These are phyloP conservation scores for Drosophila arizonae DNA, from an alignment of 1,140 invertebrate species.

Conservation along the genomic window DNA sequence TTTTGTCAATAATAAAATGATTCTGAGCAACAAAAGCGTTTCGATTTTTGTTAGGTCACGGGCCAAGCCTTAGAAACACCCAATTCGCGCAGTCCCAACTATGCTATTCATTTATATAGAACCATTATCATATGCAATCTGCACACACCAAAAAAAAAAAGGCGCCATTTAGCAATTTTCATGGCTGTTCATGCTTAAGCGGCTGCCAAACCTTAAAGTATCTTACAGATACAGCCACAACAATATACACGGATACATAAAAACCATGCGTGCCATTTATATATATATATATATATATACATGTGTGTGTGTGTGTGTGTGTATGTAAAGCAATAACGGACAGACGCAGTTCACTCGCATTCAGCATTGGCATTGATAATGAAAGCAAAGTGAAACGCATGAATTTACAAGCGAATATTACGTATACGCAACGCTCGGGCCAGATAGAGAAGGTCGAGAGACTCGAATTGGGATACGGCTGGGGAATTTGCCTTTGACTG, in stretches of 20 bases:
- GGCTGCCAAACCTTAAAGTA: background rate
- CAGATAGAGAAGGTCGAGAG: constrained; percentile 33
- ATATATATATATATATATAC: constrained; percentile 1
- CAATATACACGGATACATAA: background rate
- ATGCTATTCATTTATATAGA: constrained; percentile 4
- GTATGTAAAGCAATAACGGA: background rate
- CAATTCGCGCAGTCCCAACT: background rate
- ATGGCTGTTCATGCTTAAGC: background rate
- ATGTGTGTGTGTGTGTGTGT: background rate
- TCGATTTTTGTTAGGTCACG: too few relatives aligned
- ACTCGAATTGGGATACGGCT: constrained; percentile 1
- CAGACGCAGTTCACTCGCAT: background rate
- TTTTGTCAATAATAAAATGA: too few relatives aligned
- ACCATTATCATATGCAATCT: background rate
- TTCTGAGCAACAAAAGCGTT: too few relatives aligned
- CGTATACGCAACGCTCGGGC: constrained; percentile 56
- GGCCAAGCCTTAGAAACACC: background rate
- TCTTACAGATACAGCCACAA: constrained; percentile 24
- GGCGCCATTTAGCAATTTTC: background rate
- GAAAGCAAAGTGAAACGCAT: constrained; percentile 55
- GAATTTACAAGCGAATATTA: constrained; percentile 32
- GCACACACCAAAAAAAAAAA: background rate
- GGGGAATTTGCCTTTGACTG: background rate
- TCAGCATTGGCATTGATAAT: constrained; percentile 67
- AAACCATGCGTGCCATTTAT: constrained; percentile 12